Evolutionary conservation across 2,113 vertebrate species (phyloP), one percentile per base, ranked within the genome.

Genomic region (Myotis brandtii): DNA sequence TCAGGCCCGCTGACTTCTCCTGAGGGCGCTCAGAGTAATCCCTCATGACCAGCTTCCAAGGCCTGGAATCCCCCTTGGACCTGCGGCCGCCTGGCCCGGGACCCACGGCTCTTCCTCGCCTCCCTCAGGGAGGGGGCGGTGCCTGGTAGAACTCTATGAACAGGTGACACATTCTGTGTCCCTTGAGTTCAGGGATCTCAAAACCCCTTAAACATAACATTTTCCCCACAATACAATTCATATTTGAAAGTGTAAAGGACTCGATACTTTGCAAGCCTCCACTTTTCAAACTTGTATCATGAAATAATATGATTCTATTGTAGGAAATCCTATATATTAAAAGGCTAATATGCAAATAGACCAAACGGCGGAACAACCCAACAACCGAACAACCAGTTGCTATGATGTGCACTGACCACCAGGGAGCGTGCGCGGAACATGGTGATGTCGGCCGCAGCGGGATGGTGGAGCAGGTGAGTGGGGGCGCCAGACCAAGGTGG

Each of bases 221-320:
- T 27, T 66, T 72, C n/a, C 64, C 11, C 37, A 30, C 18, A 91
- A 37, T 64, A 52, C 2, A 69, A 2, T 50, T 70, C 8, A 32
- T 1, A 79, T 90, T 89, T 83, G 18, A 69, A 69, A 82, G 62
- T 93, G 83, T 46, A 87, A 91, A 21, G n/a, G 69, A 82, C 4
- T 80, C 72, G 59, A 43, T 79, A 50, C 4, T 80, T 59, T 18
- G 7, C 73, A 77, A 43, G 5, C 37, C 40, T 80, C 64, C 11
- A 27, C 59, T 93, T 91, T 82, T 87, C 64, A 84, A 87, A 93
- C 0, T 76, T 66, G 62, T 70, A 77, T 73, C 92, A 50, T 14
- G 86, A 76, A 88, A 82, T 64, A 70, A 16, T 20, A 52, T 75
- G 18, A 84, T 85, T 82, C n/a, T 69, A 76, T 84, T 69, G 37